phyloP scores from a whole-genome alignment of 2,113 vertebrate genomes.

The Acinonyx jubatus region DNA sequence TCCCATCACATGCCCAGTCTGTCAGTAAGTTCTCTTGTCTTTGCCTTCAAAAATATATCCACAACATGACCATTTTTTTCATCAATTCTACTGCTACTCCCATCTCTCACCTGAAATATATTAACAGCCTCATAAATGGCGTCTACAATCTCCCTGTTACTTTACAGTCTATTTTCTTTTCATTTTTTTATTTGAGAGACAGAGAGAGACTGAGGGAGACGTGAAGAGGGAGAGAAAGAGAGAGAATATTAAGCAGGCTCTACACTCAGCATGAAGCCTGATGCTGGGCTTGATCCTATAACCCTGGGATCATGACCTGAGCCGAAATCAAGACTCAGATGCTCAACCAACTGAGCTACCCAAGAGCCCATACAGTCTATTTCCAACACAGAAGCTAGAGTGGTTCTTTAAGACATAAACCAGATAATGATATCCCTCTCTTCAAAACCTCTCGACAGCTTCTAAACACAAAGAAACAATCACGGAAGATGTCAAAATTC shows the following conservation, averaged over 20 bases:
- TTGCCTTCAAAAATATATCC: not conserved
- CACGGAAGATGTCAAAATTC: not conserved
- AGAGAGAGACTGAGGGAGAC: no score
- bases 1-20: not conserved
- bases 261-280: no score
- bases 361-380: not conserved
- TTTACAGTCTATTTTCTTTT: not conserved
- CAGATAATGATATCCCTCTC: not conserved
- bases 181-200: no score
- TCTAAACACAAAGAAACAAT: not conserved
- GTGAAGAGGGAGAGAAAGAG: no score
- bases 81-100: not conserved
- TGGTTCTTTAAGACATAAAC: not conserved
- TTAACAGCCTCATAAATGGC: not conserved
- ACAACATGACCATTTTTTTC: not conserved
- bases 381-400: not conserved
- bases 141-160: not conserved
- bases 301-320: no score
- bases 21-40: not conserved
- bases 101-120: not conserved
- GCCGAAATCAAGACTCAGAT: no score
- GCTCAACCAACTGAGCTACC: no score
- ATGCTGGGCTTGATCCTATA: no score
- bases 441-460: not conserved
- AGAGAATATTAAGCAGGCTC: no score